Base-by-base conservation (phyloP, 2,888 invertebrate species). In the Cistogaster globosa region DNA sequence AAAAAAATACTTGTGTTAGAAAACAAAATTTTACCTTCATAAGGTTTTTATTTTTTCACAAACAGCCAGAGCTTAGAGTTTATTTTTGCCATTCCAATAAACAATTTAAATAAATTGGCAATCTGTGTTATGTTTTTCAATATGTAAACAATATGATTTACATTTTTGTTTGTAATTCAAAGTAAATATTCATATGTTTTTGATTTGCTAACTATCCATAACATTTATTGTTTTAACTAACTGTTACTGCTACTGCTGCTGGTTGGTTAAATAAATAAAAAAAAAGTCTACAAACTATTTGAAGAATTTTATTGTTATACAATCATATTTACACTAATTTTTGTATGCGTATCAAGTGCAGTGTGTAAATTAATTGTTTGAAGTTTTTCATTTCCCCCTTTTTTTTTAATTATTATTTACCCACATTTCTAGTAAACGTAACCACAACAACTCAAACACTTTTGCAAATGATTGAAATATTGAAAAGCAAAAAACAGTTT, bases 401-500 rank as follows among this genome's bases (percentile, higher is more conserved):
- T 55, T 53, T 81, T 84, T 74, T 51, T 36, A 57, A 78, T 78
- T 69, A 67, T 69, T 82, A 78, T 85, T 85, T 85, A 71, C 82
- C 69, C 63, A 67, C 65, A 75, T 55, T 75, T 69, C 45, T 63
- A 78, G 85, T 69, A 78, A 85, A 85, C 69, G 77, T 75, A 85
- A 78, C 81, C 84, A 85, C 85, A 85, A 74, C 74, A 82, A 78
- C 71, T 26, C 82, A 85, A 85, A 78, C 74, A 85, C 63, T 81
- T 78, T 32, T 68, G 48, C 51, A 63, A 68, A 81, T 80, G 75
- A 74, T 45, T 32, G 67, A 77, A 67, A 77, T 60, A 57, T 18
- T 26, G 51, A 65, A 65, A n/a, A n/a, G n/a, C n/a, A n/a, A n/a
- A 78, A 62, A 4, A 48, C 20, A 69, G 18, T n/a, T 22, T 38